Evolutionary conservation across 2,113 vertebrate genomes (phyloP).

Genomic region (Misgurnus mizolepis): DNA sequence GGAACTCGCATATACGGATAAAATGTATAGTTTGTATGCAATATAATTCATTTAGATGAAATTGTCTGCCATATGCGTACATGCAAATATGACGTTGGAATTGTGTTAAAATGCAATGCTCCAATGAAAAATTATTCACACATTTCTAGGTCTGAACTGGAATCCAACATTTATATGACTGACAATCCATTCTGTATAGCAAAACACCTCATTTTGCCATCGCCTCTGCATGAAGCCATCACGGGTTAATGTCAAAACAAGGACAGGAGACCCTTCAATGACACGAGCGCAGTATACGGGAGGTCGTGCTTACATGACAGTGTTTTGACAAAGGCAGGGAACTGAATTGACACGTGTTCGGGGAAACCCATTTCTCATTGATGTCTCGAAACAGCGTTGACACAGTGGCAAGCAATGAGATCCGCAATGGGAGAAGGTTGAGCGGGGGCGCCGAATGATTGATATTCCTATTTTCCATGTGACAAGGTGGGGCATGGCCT

Average conservation of each 20-base stretch:
- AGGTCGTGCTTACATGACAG: slow-evolving; percentile 35
- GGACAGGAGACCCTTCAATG: slow-evolving; percentile 30
- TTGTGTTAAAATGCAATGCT: not conserved
- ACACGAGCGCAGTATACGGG: not conserved
- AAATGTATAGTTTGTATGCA: too few species aligned
- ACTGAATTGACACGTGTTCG: slow-evolving; percentile 25
- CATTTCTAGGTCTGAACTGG: not conserved
- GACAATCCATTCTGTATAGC: slow-evolving; percentile 11
- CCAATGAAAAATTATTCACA: not conserved
- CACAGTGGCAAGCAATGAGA: slow-evolving; percentile 44
- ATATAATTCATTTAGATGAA: too few species aligned
- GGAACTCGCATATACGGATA: too few species aligned
- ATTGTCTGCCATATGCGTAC: too few species aligned
- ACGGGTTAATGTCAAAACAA: slow-evolving; percentile 41
- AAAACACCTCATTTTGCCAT: slow-evolving; percentile 24
- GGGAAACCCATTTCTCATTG: slow-evolving; percentile 61
- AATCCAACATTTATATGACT: slow-evolving; percentile 6
- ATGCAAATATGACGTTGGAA: not conserved
- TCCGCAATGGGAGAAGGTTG: slow-evolving; percentile 39
- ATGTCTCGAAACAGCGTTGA: slow-evolving; percentile 62
- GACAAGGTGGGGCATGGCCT: slow-evolving; percentile 71
- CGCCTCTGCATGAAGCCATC: not conserved
- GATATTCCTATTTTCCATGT: slow-evolving; percentile 78
- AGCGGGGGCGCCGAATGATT: slow-evolving; percentile 68
- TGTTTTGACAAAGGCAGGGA: not conserved